Base-by-base conservation (phyloP, 2,113 vertebrate genomes). In the Ibidorhyncha struthersii region DNA sequence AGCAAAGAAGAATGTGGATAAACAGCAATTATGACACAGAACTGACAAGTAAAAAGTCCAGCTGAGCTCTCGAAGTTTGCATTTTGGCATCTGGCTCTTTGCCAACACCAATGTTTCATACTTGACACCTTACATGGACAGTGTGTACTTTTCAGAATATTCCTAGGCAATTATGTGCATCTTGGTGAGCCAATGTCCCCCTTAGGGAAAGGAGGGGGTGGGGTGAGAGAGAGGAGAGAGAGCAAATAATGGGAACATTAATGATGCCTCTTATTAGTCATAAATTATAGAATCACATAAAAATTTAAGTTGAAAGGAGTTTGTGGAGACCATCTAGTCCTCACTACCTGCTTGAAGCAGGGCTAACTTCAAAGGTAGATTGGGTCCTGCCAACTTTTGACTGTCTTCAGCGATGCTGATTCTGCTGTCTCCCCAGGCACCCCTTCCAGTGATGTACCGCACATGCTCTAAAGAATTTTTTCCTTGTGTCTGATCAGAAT, bases 1-100 rank as follows among this genome's bases (percentile, higher is more conserved):
- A 96, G 70, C 86, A 80, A 93, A 90, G 83, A 97, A 96, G 96
- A 97, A 97, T 96, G 94, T 97, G 95, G 86, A 93, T 88, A 97
- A 97, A 97, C 91, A 97, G 93, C 93, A 95, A 82, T 97, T 85
- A 94, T 84, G 82, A 96, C 92, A 96, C 52, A 92, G 69, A 92
- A 95, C 80, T 89, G 86, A 96, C 86, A 91, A 93, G 56, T 89
- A 55, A 95, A 97, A 96, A 91, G 80, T 85, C 78, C 91, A 95
- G 74, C 89, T 94, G 93, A 96, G 70, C 59, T 86, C 58, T 70
- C 34, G 26, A 94, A 96, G 85, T 80, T 88, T 82, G 22, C 93
- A 90, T 97, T 97, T 97, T 97, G 95, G 93, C 87, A 97, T 50
- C 78, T 94, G 91, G 83, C 55, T 93, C 74, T 80, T 93, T 84